Base-by-base conservation (phyloP, 2,888 invertebrate species). In the Peribatodes rhomboidaria region DNA sequence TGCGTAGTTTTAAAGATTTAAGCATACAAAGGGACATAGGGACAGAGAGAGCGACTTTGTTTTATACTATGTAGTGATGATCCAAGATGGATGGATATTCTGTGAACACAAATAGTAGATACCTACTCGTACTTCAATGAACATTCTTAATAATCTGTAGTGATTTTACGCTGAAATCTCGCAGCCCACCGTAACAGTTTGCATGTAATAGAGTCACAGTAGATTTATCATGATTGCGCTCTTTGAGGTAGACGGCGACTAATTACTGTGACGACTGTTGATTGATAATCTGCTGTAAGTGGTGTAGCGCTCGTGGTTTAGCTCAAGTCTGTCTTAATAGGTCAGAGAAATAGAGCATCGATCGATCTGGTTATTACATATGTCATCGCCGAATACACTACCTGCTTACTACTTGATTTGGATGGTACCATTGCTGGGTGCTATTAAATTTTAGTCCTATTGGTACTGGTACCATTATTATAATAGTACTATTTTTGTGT, bases 171-270 rank as follows among this genome's bases (percentile, higher is more conserved):
- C 10, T 20, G 35, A 44, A 42, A 56, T 31, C 11, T 18, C 9
- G 37, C 42, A 49, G 56, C 33, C n/a, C 10, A 11, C 35, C 41
- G 47, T 49, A 54, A 18, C 27, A 52, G 2, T 53, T 54, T n/a
- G 55, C 55, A 20, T 49, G 55, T 55, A 33, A 77, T 76, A 79
- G 69, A 71, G 69, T 22, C 18, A 11, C 20, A 10, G 49, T 18
- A 50, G n/a, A 50, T 50, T 50, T 35, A 50, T 50, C 50, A 50
- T 50, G 70, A 73, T 47, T 64, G 42, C 20, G 33, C 50, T 58
- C 65, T 67, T 74, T 61, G 65, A 68, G 71, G 72, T 77, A 77
- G 63, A 69, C 65, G 37, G 35, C 35, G 18, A 20, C 50, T 50
- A 50, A 50, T 50, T 50, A 37, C 37, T 20, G 50, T 18, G 50